Conservation (phyloP, 1,140 invertebrate species). For the Drosophila subpulchrella region DNA sequence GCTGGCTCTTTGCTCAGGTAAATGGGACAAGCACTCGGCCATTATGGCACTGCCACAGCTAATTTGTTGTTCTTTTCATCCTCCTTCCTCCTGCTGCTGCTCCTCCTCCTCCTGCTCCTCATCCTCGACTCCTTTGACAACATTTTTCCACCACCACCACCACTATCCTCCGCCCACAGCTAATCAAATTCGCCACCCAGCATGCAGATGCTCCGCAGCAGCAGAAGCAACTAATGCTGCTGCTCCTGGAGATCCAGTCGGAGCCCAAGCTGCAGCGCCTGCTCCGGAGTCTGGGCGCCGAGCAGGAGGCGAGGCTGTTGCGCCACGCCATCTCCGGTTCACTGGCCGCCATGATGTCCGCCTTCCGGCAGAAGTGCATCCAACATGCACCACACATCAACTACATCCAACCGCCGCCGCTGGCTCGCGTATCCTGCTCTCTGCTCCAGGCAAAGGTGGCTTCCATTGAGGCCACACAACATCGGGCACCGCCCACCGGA, state of each 20-base stretch:
- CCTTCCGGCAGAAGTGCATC: constrained; percentile 80
- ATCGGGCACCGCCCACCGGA: background rate
- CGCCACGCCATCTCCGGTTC: constrained; percentile 66
- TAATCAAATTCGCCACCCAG: constrained; percentile 83
- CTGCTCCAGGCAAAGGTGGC: constrained; percentile 63
- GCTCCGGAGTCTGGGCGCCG: constrained; percentile 56
- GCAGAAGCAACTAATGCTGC: constrained; percentile 65
- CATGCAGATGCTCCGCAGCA: constrained; percentile 68
- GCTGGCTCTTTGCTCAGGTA: constrained; percentile 83
- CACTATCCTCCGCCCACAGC: constrained; percentile 29
- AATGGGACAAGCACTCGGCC: constrained; percentile 54
- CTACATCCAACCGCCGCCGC: constrained; percentile 80
- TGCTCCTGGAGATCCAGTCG: constrained; percentile 79
- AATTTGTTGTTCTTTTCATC: constrained; percentile 45
- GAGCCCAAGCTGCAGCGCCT: constrained; percentile 76
- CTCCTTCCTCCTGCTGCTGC: background rate
- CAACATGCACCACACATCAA: constrained; percentile 83
- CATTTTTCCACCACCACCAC: background rate
- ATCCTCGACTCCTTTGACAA: constrained; percentile 20
- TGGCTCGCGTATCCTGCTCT: constrained; percentile 69
- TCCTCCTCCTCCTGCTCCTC: no score
- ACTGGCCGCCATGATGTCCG: constrained; percentile 64
- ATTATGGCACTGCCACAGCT: constrained; percentile 52
- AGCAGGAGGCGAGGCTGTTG: constrained; percentile 66
- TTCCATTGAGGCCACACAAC: constrained; percentile 4